Percentiles rank a stretch among this genome's conserved stretches.
These are phyloP conservation scores for Mercenaria mercenaria DNA, from an alignment of 1,140 invertebrate species.

Conservation along the genomic window DNA sequence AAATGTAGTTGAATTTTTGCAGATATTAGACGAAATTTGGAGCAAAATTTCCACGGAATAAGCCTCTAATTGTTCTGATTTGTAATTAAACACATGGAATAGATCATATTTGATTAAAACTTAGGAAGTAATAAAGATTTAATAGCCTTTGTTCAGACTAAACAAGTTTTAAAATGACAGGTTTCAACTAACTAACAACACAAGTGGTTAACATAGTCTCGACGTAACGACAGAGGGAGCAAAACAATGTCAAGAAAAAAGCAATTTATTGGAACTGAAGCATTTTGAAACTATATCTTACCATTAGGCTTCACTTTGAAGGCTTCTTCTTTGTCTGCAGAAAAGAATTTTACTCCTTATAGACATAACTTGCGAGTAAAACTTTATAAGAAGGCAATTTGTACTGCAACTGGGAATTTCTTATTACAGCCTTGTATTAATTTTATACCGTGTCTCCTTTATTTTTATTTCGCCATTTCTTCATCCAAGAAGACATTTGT, in stretches of 20 bases:
- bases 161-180: conserved; percentile 16
- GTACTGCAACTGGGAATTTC: background rate
- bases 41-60: background rate
- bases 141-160: background rate
- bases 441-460: conserved; percentile 53
- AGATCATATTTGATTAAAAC: conserved; percentile 19
- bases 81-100: background rate
- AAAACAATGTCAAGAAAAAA: background rate
- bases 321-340: no score
- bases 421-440: conserved; percentile 44
- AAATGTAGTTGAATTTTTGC: background rate
- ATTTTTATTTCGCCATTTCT: conserved; percentile 63
- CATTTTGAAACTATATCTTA: no score
- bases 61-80: background rate
- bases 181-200: background rate
- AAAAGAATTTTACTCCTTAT: no score
- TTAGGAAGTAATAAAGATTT: background rate
- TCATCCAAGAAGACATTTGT: conserved; percentile 52
- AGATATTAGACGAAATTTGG: background rate
- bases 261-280: background rate
- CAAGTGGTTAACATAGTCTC: no score
- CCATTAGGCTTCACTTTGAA: no score
- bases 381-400: conserved; percentile 40
- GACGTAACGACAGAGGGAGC: no score
- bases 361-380: background rate